A percentile compares a stretch with the other conserved stretches of the same genome.
These are phyloP conservation scores for Baryphthengus martii DNA, from an alignment of 2,113 vertebrate species.

Conservation along the genomic window DNA sequence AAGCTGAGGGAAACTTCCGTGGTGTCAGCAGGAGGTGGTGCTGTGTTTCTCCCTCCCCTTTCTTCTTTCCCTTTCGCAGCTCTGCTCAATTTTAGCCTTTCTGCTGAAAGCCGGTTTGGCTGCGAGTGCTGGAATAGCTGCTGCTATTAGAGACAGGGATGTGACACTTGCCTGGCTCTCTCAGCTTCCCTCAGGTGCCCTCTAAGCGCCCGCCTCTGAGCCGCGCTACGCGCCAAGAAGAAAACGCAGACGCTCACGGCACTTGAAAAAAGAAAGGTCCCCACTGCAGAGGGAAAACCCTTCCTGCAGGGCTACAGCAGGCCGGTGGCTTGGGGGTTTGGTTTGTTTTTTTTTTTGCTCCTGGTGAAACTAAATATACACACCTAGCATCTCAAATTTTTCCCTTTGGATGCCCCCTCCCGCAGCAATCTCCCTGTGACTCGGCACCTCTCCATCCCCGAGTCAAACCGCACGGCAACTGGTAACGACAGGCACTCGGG, in stretches of 20 bases:
- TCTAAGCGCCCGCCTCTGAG: neutral
- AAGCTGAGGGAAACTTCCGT: constrained; percentile 28
- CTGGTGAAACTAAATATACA: neutral
- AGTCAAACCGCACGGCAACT: neutral
- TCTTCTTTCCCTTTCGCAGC: constrained; percentile 14
- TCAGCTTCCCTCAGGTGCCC: neutral
- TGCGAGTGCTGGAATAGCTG: neutral
- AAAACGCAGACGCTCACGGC: neutral
- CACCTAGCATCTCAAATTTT: neutral
- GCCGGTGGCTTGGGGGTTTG: no score
- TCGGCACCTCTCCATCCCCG: neutral
- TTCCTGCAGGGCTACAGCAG: accelerated
- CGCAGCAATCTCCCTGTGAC: neutral
- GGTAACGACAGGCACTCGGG: neutral
- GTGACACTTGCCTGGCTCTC: constrained; percentile 7
- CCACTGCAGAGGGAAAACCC: neutral
- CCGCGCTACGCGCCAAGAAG: accelerated
- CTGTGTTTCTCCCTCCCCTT: constrained; percentile 54
- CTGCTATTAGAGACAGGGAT: neutral
- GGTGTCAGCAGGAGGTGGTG: constrained; percentile 52
- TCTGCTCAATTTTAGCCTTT: constrained; percentile 43
- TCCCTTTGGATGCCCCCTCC: neutral
- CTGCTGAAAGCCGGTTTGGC: constrained; percentile 42
- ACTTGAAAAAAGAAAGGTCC: neutral
- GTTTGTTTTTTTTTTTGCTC: neutral